Evolutionary conservation across 2,888 invertebrate genomes (phyloP).

Genomic region (Mylabris sibirica): DNA sequence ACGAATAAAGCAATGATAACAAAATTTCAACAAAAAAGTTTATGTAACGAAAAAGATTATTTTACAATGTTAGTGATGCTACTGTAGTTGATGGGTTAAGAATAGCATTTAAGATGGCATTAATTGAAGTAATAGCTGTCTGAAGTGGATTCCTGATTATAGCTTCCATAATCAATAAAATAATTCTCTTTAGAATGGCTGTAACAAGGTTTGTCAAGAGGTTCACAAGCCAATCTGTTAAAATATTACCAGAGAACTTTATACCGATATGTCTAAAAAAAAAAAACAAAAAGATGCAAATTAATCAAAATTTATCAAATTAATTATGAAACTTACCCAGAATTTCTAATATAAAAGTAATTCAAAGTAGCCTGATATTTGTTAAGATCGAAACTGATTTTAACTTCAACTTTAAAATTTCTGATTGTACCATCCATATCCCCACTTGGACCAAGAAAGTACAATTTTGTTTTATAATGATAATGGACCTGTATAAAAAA

Average conservation of each 20-base stretch:
- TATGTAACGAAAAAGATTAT: no score
- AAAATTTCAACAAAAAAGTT: no score
- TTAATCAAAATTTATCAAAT: constrained; percentile 2
- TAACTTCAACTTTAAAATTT: constrained; percentile 39
- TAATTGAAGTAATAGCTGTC: constrained; percentile 56
- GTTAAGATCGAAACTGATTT: constrained; percentile 42
- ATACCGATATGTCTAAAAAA: constrained; percentile 62
- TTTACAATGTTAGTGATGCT: no score
- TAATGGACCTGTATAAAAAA: constrained; percentile 61
- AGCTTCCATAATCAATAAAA: constrained; percentile 61
- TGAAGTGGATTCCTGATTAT: constrained; percentile 59
- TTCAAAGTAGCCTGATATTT: constrained; percentile 37
- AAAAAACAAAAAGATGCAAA: constrained; percentile 16
- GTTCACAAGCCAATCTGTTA: constrained; percentile 64
- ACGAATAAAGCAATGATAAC: no score
- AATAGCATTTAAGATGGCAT: constrained; percentile 47
- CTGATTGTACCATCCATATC: constrained; percentile 62
- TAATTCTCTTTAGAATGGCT: constrained; percentile 62
- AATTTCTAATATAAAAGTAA: constrained; percentile 39
- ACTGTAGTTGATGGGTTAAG: background rate
- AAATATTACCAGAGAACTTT: constrained; percentile 63
- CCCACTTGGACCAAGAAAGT: constrained; percentile 65
- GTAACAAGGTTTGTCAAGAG: constrained; percentile 61
- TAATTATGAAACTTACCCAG: constrained; percentile 39
- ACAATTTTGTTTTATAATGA: constrained; percentile 63